Conservation (phyloP, 2,113 vertebrate genomes). For the Esox niger region DNA sequence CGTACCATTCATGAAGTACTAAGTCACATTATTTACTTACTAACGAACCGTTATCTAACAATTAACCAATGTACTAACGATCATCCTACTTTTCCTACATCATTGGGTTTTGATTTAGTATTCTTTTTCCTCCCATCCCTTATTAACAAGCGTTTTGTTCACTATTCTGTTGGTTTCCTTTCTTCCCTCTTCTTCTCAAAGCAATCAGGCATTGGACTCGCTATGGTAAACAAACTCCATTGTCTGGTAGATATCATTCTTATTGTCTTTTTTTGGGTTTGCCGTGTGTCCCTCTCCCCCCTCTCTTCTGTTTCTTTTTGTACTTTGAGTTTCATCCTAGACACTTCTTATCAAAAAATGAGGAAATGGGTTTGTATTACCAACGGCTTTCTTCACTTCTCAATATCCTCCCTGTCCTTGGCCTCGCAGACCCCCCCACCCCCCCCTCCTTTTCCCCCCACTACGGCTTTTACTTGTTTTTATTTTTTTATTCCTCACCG, state of each 20-base stretch:
- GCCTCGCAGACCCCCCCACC: constrained; percentile 56
- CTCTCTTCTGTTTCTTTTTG: constrained; percentile 79
- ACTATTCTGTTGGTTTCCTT: constrained; percentile 99
- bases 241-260: constrained; percentile 99
- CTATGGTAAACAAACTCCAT: constrained; percentile 99
- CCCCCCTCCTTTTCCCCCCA: constrained; percentile 59
- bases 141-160: constrained; percentile 99
- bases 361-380: constrained; percentile 85
- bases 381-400: constrained; percentile 74
- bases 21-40: constrained; percentile 82
- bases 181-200: constrained; percentile 99
- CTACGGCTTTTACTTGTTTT: constrained; percentile 62
- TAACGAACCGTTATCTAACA: constrained; percentile 89
- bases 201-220: constrained; percentile 99
- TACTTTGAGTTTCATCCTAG: constrained; percentile 81
- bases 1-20: constrained; percentile 91
- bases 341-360: constrained; percentile 79
- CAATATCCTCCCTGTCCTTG: constrained; percentile 66
- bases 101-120: constrained; percentile 85
- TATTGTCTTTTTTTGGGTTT: constrained; percentile 99
- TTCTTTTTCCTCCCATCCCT: constrained; percentile 86
- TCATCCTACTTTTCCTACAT: constrained; percentile 85
- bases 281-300: constrained; percentile 95
- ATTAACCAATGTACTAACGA: constrained; percentile 81
- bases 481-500: constrained; percentile 58